Evolutionary conservation across 2,797 vertebrate genomes (phyloP).

Genomic region (Sebastes wilsoni): DNA sequence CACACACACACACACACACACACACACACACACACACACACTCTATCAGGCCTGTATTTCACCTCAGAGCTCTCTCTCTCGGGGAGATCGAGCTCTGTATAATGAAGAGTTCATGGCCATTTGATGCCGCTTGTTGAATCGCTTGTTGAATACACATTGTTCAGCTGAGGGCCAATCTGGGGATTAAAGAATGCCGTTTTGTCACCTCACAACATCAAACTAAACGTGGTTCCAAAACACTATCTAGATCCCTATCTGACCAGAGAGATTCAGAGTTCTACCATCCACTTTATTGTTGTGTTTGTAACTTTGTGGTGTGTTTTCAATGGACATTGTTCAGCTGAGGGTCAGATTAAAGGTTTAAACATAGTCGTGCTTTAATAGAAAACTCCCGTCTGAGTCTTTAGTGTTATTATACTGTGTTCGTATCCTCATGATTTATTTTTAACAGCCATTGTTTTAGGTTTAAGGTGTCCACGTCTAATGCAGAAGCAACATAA

Average conservation of each 20-base stretch:
- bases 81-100: neutral
- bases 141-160: slow-evolving; percentile 56
- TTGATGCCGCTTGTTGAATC: neutral
- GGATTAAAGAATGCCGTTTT: slow-evolving; percentile 43
- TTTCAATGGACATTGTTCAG: slow-evolving; percentile 23
- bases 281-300: neutral
- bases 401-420: neutral
- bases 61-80: neutral
- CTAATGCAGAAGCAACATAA: neutral
- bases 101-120: slow-evolving; percentile 43
- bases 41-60: neutral
- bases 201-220: slow-evolving; percentile 24
- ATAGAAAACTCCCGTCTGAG: neutral
- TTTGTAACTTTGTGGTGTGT: neutral
- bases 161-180: slow-evolving; percentile 43
- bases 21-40: neutral
- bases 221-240: neutral
- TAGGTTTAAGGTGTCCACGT: neutral
- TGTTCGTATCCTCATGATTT: neutral
- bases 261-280: neutral
- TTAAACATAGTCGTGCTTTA: neutral
- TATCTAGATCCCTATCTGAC: neutral
- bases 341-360: neutral
- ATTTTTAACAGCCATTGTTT: neutral
- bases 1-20: no score